Evolutionary conservation across 2,113 vertebrate genomes (phyloP), one percentile per base, ranked within the genome.

Genomic region (Gobiocypris rarus): DNA sequence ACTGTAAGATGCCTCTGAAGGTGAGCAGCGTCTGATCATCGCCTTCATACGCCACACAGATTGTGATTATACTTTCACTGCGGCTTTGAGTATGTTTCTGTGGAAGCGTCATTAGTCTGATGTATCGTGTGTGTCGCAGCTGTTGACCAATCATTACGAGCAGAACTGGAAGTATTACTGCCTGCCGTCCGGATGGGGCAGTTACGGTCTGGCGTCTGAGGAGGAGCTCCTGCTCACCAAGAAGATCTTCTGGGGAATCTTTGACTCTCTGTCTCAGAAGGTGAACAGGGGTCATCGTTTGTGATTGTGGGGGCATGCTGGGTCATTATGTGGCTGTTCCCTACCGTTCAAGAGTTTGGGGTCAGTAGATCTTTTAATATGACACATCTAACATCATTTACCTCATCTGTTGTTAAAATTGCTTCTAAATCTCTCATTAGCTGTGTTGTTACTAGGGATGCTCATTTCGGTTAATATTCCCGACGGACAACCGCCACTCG

Each of bases 151-250:
- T 87, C 98, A 99, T 90, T 99, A 98, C 38, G 97, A 98, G 86
- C 98, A 97, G 91, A 97, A 96, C 93, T 99, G 98, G 98, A 99
- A 98, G 93, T 99, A 96, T 84, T 99, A 99, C 93, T 99, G 98
- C 89, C 96, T 99, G 73, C 97, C 98, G 3, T 96, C 96, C 0
- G 97, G 98, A 83, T 97, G 96, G 96, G 97, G 97, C 43, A 96
- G 94, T 93, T 97, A 95, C 10, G 98, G 98, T 69, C 95, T 96
- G 74, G 96, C 98, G 1, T 96, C 96, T 31, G 98, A 96, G 83
- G 98, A 99, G 78, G 98, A 99, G 85, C 91, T 99, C 2, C 96
- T 97, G 80, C 96, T 99, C 92, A 98, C 98, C 11, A 97, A 98
- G 93, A 99, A 97, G 89, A 96, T 99, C 89, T 99, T 99, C 94